Base-by-base conservation (phyloP, 2,113 vertebrate genomes). In the Myocastor coypus region DNA sequence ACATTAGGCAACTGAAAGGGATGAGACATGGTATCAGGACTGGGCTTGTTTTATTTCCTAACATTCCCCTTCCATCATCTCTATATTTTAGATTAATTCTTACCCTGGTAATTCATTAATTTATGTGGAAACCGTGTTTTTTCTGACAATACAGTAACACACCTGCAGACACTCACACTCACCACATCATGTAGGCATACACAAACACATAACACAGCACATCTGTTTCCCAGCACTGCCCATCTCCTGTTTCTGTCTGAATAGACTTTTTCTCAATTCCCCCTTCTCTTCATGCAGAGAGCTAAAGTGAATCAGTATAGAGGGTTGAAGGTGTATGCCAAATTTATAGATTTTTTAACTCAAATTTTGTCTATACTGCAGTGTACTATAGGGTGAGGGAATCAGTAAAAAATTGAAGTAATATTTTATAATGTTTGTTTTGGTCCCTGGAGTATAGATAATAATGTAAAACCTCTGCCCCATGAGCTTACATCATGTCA, bases 201-300 rank as follows among this genome's bases (percentile, higher is more conserved):
- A 30, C 12, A 3, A 28, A 46, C 40, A 75, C 73, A 75, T 37
- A 75, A 46, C 40, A 28, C 28, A 46, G 24, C 40, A 46, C 10
- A 19, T 3, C 34, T 78, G 46, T 57, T 89, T n/a, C 73, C 66
- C 12, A 83, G 34, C 19, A 19, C 69, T 14, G 40, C 37, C 63
- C 42, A 64, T 32, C 26, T 50, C 91, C 5, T 63, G 37, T 68
- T 78, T 77, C 68, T 57, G 8, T 28, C n/a, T 87, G n/a, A 14
- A 90, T 2, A 83, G 13, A 86, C 11, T 82, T 61, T 90, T 68
- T 87, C 52, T 93, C 50, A 61, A 61, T 24, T 75, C 91, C 71
- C 57, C 37, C 34, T 22, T 64, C 34, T 8, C 57, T 37, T 84
- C 8, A 92, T 84, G 77, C 69, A 73, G 30, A 64, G 20, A 55